Percentiles rank a stretch among this genome's conserved stretches.
phyloP scores from a whole-genome alignment of 1,140 invertebrate genomes.

The Kradibia gibbosae region DNA sequence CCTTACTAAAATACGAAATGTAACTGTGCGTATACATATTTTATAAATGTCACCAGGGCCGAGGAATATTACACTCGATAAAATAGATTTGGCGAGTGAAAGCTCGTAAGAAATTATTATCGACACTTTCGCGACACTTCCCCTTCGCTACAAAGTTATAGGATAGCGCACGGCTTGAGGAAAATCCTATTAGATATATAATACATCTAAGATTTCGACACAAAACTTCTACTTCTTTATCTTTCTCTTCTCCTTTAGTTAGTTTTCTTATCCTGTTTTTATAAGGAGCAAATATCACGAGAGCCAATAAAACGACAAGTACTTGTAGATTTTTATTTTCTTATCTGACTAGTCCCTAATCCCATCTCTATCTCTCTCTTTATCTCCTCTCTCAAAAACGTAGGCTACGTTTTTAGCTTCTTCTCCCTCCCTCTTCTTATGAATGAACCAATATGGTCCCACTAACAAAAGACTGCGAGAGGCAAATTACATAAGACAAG shows the following conservation, averaged over 20 bases:
- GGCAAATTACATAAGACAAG: constrained; percentile 39
- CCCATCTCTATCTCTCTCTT: background rate
- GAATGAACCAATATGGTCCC: background rate
- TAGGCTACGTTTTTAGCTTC: background rate
- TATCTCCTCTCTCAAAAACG: background rate
- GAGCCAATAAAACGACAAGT: background rate
- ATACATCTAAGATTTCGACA: background rate
- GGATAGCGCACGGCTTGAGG: no score
- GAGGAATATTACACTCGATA: background rate
- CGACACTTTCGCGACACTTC: constrained; percentile 45
- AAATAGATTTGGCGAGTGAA: constrained; percentile 41
- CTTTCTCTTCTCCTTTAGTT: constrained; percentile 25
- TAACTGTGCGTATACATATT: no score
- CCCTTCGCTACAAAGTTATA: background rate
- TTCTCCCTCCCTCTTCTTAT: background rate
- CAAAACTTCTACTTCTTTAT: constrained; percentile 6
- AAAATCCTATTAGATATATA: background rate
- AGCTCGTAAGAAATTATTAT: constrained; percentile 18
- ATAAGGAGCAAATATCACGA: background rate
- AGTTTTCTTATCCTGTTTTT: background rate
- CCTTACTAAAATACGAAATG: no score
- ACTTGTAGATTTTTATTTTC: background rate
- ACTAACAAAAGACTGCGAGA: constrained; percentile 27
- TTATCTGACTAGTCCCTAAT: background rate
- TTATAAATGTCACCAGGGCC: background rate